phyloP scores from a whole-genome alignment of 2,113 vertebrate genomes.

The Muntiacus muntjak region DNA sequence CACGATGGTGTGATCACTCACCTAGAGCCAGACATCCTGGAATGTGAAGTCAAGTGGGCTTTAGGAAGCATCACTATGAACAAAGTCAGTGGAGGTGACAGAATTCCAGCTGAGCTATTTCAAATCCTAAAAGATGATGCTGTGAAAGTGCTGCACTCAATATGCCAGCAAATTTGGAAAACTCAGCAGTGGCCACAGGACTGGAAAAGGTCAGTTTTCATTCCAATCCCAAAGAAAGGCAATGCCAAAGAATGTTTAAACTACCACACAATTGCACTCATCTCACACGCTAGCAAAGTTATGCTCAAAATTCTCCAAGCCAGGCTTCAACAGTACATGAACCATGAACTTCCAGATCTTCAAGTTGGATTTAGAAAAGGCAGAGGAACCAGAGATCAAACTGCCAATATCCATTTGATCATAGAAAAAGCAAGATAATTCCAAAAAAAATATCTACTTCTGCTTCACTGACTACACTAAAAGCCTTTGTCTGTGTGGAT shows the following conservation, averaged over 20 bases:
- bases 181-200: neutral
- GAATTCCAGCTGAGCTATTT: neutral
- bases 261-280: neutral
- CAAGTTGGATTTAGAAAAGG: neutral
- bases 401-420: neutral
- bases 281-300: neutral
- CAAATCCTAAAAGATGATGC: neutral
- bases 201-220: neutral
- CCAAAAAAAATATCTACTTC: neutral
- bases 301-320: neutral
- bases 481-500: neutral
- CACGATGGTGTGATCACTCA: neutral
- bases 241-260: neutral
- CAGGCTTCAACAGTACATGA: neutral
- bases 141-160: neutral
- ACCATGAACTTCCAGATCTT: neutral
- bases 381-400: neutral
- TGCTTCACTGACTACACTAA: neutral
- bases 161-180: neutral
- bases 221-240: neutral
- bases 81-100: neutral
- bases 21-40: neutral
- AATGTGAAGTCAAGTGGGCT: neutral
- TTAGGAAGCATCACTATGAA: neutral
- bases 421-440: neutral